Conservation (phyloP, 2,888 invertebrate genomes). For the Cryptus armator region DNA sequence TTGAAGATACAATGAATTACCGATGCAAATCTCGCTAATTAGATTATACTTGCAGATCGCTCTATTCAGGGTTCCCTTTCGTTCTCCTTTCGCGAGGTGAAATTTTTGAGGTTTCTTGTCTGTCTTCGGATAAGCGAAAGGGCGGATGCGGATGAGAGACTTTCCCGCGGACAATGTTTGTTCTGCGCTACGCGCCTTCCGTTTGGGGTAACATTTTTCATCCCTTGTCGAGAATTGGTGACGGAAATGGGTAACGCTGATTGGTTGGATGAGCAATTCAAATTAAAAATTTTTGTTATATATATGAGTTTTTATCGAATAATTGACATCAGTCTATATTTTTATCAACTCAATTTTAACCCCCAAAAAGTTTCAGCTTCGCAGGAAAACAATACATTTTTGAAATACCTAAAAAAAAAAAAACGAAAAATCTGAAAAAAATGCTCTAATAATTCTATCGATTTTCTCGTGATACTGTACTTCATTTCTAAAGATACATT, state of each 20-base stretch:
- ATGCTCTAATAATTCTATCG: background rate
- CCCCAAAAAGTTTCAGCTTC: background rate
- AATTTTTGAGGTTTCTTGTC: constrained; percentile 30
- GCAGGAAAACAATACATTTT: background rate
- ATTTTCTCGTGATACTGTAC: background rate
- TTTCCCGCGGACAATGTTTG: constrained; percentile 55
- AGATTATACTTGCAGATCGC: constrained; percentile 74
- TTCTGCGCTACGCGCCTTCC: constrained; percentile 31
- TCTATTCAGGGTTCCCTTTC: constrained; percentile 10
- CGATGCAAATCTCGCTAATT: constrained; percentile 73
- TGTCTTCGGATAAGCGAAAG: background rate
- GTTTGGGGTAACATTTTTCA: background rate
- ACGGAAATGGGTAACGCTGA: background rate
- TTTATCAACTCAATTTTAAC: background rate
- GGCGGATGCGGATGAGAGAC: background rate
- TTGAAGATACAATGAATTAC: constrained; percentile 66
- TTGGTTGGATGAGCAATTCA: constrained; percentile 45
- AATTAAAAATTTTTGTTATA: constrained; percentile 39
- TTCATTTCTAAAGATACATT: background rate
- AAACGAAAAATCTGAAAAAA: background rate
- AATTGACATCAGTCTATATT: background rate
- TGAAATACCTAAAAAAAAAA: background rate
- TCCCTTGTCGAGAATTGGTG: constrained; percentile 19
- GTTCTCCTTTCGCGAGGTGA: constrained; percentile 4
- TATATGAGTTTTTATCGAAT: background rate